Base-by-base conservation (phyloP, 2,888 invertebrate species). In the Agriotes lineatus region DNA sequence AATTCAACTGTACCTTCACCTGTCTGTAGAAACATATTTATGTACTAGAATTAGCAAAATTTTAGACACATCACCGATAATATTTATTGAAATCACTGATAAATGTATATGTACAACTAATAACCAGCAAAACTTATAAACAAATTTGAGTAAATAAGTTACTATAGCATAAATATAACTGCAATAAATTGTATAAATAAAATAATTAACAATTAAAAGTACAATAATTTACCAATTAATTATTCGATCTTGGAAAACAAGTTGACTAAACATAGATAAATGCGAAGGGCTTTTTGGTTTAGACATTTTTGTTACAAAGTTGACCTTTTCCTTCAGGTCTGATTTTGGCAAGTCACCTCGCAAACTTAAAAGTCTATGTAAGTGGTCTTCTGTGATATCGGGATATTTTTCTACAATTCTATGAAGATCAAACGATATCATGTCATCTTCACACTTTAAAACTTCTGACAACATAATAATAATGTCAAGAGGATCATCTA, bases 371-470 rank as follows among this genome's bases (percentile, higher is more conserved):
- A 98, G 86, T 58, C 95, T 90, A 69, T 92, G 88, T 76, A 98
- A 86, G 82, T 97, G 97, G 83, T 97, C 97, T 80, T 94, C 93
- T 9, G 91, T 90, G 76, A 97, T 90, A 81, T 96, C 96, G 0
- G 97, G 96, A 86, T 94, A 96, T 82, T 93, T 94, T 74, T 94
- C 94, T 69, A 95, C 89, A 58, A 96, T 85, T 37, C 93, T 90
- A 84, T 95, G 95, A 72, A 98, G 86, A 86, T 98, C 98, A 67
- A 99, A 87, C 0, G 96, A 94, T 69, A 99, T 85, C 89, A 99
- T 93, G 84, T 97, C 96, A 85, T 99, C 98, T 78, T 93, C 92
- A 77, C 97, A 93, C 63, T 93, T 91, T n/a, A 99, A 84, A 60
- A 98, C 92, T 85, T 97, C 97, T 0, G 96, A 94, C 44, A 99